Evolutionary conservation across 2,888 invertebrate species (phyloP).

Genomic region (Glomeris marginata): DNA sequence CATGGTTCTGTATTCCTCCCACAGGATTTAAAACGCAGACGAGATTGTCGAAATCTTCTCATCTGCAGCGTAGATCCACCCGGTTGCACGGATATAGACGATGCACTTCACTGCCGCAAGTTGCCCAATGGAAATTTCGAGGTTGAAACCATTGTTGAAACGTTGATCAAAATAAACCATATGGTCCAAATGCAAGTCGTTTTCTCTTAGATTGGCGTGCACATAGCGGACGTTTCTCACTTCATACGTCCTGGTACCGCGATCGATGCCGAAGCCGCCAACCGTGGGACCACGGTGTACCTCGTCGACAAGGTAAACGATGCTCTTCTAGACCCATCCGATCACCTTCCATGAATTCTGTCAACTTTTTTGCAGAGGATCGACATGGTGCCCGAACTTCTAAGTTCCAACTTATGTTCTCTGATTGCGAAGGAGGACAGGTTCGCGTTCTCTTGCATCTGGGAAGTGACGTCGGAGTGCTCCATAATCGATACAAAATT

Average conservation of each 20-base stretch:
- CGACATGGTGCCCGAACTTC: slow-evolving; percentile 72
- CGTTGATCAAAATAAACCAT: neutral
- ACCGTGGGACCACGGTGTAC: slow-evolving; percentile 92
- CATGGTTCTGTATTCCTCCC: neutral
- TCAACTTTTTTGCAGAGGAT: slow-evolving; percentile 40
- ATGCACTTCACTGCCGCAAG: slow-evolving; percentile 78
- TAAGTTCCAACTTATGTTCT: slow-evolving; percentile 93
- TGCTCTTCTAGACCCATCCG: neutral
- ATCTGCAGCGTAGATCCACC: slow-evolving; percentile 96
- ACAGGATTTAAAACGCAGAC: slow-evolving; percentile 60
- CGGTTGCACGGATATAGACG: slow-evolving; percentile 98
- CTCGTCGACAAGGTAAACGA: slow-evolving; percentile 56
- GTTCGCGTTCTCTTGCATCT: slow-evolving; percentile 89
- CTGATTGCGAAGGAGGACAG: slow-evolving; percentile 64
- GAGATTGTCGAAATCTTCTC: slow-evolving; percentile 66
- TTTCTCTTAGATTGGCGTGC: slow-evolving; percentile 62
- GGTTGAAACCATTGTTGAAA: slow-evolving; percentile 25
- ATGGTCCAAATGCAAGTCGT: too few relatives aligned
- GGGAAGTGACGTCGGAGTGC: slow-evolving; percentile 76
- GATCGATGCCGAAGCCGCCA: slow-evolving; percentile 79
- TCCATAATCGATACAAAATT: slow-evolving; percentile 66
- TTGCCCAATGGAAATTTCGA: slow-evolving; percentile 57
- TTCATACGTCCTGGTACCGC: slow-evolving; percentile 88
- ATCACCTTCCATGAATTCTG: neutral
- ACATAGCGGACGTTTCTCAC: slow-evolving; percentile 97